phyloP scores from a whole-genome alignment of 2,113 vertebrate genomes.

The Pluvianellus socialis region DNA sequence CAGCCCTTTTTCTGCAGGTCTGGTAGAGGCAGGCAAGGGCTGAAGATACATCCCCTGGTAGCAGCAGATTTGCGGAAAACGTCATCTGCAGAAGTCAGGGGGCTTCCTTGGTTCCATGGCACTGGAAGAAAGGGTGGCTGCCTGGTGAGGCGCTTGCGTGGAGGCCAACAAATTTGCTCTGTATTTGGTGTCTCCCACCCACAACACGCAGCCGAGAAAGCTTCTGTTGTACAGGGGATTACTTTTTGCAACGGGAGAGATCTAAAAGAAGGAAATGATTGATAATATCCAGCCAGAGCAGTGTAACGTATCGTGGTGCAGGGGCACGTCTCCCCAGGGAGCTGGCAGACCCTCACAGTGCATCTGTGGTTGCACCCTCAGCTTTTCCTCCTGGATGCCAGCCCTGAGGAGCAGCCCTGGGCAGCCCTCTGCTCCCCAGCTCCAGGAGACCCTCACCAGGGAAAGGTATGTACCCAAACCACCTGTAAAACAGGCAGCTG shows the following conservation, averaged over 20 bases:
- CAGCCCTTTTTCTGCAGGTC: not conserved
- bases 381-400: not conserved
- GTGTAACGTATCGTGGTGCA: not conserved
- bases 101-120: not conserved
- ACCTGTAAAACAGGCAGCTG: not conserved
- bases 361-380: not conserved
- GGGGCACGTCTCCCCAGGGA: accelerated
- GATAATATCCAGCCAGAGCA: not conserved
- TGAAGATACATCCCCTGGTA: not conserved
- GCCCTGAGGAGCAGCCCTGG: not conserved
- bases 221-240: not conserved
- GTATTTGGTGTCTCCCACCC: not conserved
- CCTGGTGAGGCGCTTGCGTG: accelerated
- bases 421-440: not conserved
- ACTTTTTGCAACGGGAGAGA: not conserved
- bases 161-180: not conserved
- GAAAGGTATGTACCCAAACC: accelerated
- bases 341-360: accelerated
- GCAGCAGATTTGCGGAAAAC: not conserved
- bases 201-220: not conserved
- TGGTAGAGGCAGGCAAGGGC: not conserved
- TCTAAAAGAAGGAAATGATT: not conserved
- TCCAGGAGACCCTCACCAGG: not conserved
- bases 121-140: not conserved
- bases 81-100: not conserved